Conservation (phyloP, 2,113 vertebrate genomes). For the Salminus brasiliensis region DNA sequence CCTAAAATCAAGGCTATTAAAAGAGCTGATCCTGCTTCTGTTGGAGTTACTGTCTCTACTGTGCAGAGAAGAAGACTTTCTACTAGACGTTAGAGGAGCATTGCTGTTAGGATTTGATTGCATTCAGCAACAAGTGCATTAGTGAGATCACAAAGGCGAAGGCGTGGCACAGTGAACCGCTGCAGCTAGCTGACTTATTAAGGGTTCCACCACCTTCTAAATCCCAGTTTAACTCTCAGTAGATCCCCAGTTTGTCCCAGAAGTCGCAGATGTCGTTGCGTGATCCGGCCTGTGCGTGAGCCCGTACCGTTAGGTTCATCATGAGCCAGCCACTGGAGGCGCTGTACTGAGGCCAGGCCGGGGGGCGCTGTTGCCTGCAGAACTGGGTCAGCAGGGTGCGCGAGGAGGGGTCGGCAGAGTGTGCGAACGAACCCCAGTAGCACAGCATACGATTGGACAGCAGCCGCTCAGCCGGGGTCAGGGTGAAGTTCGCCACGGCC, state of each 20-base stretch:
- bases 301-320: constrained; percentile 74
- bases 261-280: constrained; percentile 71
- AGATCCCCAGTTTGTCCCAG: constrained; percentile 76
- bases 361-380: constrained; percentile 66
- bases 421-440: constrained; percentile 75
- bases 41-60: too few relatives aligned
- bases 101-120: too few relatives aligned
- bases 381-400: constrained; percentile 61
- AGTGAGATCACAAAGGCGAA: too few relatives aligned
- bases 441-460: constrained; percentile 76
- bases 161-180: too few relatives aligned
- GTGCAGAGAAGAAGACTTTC: too few relatives aligned
- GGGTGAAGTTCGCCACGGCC: constrained; percentile 70
- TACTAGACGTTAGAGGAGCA: too few relatives aligned
- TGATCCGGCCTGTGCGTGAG: constrained; percentile 67
- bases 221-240: constrained; percentile 55
- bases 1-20: too few relatives aligned
- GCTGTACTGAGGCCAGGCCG: constrained; percentile 69
- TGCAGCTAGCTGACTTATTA: too few relatives aligned
- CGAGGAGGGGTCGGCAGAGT: constrained; percentile 61
- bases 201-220: too few relatives aligned
- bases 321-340: constrained; percentile 63
- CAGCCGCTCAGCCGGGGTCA: constrained; percentile 64
- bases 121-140: too few relatives aligned
- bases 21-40: too few relatives aligned